Evolutionary conservation across 1,140 invertebrate genomes (phyloP), one percentile per base, ranked within the genome.

Genomic region (Episyrphus balteatus): DNA sequence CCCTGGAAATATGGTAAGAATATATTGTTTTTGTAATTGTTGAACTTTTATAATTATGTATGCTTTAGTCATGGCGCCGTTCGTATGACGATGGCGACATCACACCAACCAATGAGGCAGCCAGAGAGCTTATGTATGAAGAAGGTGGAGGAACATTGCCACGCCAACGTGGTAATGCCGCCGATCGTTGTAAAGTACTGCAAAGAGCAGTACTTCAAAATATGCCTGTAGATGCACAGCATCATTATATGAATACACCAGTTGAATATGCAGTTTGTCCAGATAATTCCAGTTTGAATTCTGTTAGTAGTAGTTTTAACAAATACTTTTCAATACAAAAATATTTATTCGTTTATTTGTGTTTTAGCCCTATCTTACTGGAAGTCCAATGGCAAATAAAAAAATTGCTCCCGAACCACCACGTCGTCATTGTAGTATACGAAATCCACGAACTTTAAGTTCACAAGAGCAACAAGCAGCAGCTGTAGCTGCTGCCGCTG

Each of bases 1-100:
- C 40, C 11, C 18, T 42, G 40, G 40, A 17, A 42, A 42, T 11
- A 17, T 37, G 36, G 36, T 37, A 17, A 34, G 33, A n/a, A 26
- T 26, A 26, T 26, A 26, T 5, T 26, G 8, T 26, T 26, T 26
- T 26, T 26, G 21, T 5, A 26, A 26, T 5, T 26, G 8, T 26
- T 26, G 3, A 26, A 26, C 8, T 33, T 30, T 38, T 39, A 31
- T 13, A 42, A 30, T 48, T 31, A 19, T 34, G n/a, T 19, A 7
- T 42, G 14, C 26, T 44, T 19, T 15, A 54, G 49, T 51, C 56
- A 15, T 91, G 88, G 84, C 75, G 88, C 51, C 77, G 86, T 47
- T 87, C 85, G 43, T 91, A 88, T 62, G 88, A 92, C 61, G 88
- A 92, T 61, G 88, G 87, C 15, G 88, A 92, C 66, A 81, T 90